These are phyloP conservation scores for Psilopsiagon aymara DNA, from an alignment of 2,113 vertebrate species.

Conservation along the genomic window DNA sequence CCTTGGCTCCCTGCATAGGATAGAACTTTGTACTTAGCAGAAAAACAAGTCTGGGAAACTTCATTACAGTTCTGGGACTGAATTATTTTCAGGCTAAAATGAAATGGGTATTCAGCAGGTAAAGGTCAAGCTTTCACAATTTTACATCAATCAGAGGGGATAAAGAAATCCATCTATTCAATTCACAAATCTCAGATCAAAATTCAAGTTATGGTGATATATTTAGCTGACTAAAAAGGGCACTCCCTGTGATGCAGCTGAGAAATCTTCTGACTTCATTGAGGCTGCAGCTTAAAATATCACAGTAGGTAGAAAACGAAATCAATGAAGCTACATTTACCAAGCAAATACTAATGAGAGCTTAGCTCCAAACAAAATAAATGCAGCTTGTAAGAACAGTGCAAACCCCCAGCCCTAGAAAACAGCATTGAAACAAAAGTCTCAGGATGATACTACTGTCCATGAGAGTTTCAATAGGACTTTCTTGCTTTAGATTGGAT, in stretches of 20 bases:
- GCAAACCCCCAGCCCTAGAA: background rate
- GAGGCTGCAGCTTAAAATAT: background rate
- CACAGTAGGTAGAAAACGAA: background rate
- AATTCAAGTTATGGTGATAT: background rate
- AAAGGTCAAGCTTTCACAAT: background rate
- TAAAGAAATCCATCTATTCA: background rate
- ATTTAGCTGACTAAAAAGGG: slow-evolving; percentile 11
- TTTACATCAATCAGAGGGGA: background rate
- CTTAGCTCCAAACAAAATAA: background rate
- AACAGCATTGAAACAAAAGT: background rate
- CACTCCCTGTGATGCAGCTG: background rate
- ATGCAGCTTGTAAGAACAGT: background rate
- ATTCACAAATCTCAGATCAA: background rate
- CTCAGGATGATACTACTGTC: background rate
- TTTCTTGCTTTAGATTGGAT: background rate
- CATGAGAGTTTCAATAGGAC: background rate
- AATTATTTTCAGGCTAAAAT: background rate
- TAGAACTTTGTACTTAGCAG: background rate
- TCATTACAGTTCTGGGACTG: background rate
- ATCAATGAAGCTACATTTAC: background rate
- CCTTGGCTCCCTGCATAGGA: background rate
- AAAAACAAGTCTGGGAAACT: background rate
- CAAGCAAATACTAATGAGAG: background rate
- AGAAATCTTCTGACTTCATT: background rate
- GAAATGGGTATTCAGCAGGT: background rate